Evolutionary conservation across 2,888 invertebrate species (phyloP).

Genomic region (Gari tellinella): DNA sequence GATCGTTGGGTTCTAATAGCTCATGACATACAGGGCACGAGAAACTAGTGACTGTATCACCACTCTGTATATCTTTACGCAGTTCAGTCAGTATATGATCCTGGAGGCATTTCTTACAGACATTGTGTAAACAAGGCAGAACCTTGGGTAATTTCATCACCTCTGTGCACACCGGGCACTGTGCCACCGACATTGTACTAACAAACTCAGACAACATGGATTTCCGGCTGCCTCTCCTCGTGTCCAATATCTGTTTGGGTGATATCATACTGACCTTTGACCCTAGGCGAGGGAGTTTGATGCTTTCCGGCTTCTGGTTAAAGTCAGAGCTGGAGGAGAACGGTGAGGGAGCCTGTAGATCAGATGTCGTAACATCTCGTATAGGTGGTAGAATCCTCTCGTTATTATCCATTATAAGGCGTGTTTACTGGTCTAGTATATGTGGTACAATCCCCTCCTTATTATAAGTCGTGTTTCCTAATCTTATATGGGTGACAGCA

Average conservation of each 20-base stretch:
- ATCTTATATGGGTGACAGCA: no score
- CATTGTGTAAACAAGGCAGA: slow-evolving; percentile 50
- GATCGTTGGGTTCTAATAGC: slow-evolving; percentile 23
- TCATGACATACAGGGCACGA: slow-evolving; percentile 49
- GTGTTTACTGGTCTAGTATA: no score
- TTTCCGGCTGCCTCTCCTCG: slow-evolving; percentile 4
- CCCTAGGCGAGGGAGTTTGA: background rate
- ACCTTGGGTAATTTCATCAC: slow-evolving; percentile 47
- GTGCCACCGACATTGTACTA: slow-evolving; percentile 14
- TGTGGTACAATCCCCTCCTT: no score
- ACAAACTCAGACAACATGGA: background rate
- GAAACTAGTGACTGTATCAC: slow-evolving; percentile 23
- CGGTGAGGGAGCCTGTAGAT: slow-evolving; percentile 35
- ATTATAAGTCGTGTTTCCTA: no score
- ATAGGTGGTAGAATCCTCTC: slow-evolving; percentile 19
- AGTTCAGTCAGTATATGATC: slow-evolving; percentile 34
- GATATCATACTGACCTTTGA: slow-evolving; percentile 2
- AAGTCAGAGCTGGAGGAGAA: slow-evolving; percentile 25
- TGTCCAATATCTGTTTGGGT: background rate
- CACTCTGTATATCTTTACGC: slow-evolving; percentile 24
- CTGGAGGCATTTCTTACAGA: slow-evolving; percentile 50
- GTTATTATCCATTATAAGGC: no score
- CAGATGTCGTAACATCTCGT: slow-evolving; percentile 35
- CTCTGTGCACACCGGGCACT: slow-evolving; percentile 49
- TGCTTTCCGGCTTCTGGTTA: slow-evolving; percentile 39